Evolutionary conservation across 2,888 invertebrate species (phyloP).

Genomic region (Heteromyza rotundicornis): DNA sequence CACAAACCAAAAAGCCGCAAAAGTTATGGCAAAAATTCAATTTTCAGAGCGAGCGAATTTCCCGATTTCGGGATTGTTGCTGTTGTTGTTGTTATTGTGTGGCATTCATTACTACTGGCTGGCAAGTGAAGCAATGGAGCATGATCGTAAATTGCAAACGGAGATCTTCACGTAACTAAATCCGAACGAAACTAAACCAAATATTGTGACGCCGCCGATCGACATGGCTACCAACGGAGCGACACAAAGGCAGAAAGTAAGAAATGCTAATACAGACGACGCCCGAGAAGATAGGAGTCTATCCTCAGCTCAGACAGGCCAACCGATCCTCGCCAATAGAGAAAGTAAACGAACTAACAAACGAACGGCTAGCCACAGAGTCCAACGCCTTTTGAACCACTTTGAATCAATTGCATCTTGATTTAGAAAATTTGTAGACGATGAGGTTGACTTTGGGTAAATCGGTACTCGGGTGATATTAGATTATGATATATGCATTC

Average conservation of each 20-base stretch:
- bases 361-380: neutral
- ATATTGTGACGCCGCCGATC: too few species aligned
- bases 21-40: conserved; percentile 1
- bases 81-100: too few species aligned
- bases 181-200: neutral
- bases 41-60: neutral
- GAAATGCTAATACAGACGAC: neutral
- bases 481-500: too few species aligned
- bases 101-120: too few species aligned
- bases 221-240: too few species aligned
- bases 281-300: neutral
- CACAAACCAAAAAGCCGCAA: neutral
- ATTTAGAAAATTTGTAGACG: too few species aligned
- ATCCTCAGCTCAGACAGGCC: neutral
- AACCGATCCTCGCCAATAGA: neutral
- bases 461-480: too few species aligned
- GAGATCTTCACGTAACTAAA: neutral
- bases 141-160: neutral
- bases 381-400: conserved; percentile 4
- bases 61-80: neutral
- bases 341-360: conserved; percentile 2
- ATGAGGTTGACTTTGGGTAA: too few species aligned
- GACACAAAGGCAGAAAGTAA: too few species aligned
- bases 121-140: neutral
- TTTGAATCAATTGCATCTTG: neutral